Conservation (phyloP, 2,797 vertebrate genomes). For the Gallinago nigripennis region DNA sequence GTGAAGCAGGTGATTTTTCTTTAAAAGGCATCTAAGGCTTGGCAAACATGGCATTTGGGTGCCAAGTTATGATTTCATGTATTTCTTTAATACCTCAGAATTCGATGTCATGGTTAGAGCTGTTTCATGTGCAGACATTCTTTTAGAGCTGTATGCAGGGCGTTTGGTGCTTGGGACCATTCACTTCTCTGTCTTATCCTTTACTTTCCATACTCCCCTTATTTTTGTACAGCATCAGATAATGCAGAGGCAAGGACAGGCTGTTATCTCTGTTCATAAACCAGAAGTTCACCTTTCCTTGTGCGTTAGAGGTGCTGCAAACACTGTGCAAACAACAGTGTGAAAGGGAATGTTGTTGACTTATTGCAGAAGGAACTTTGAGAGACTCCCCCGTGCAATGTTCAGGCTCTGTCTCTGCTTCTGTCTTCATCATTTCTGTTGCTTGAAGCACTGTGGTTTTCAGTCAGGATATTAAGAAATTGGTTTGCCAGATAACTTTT, state of each 20-base stretch:
- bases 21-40: background rate
- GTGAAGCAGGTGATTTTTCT: background rate
- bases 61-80: background rate
- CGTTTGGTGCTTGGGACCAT: background rate
- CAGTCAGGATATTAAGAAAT: background rate
- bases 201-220: background rate
- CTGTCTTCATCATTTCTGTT: background rate
- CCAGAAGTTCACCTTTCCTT: background rate
- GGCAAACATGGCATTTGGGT: background rate
- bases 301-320: background rate
- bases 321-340: background rate
- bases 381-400: background rate
- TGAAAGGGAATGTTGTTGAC: background rate
- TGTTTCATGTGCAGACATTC: accelerated
- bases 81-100: background rate
- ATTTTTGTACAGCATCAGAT: background rate
- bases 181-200: background rate
- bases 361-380: accelerated
- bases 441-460: background rate
- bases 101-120: background rate
- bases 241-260: background rate
- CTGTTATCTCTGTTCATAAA: accelerated
- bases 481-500: background rate
- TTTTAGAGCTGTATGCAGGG: accelerated
- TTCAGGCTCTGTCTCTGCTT: background rate